A percentile compares a stretch with the other conserved stretches of the same genome.
Conservation (phyloP, 2,113 vertebrate genomes). For the Hyla sarda region DNA sequence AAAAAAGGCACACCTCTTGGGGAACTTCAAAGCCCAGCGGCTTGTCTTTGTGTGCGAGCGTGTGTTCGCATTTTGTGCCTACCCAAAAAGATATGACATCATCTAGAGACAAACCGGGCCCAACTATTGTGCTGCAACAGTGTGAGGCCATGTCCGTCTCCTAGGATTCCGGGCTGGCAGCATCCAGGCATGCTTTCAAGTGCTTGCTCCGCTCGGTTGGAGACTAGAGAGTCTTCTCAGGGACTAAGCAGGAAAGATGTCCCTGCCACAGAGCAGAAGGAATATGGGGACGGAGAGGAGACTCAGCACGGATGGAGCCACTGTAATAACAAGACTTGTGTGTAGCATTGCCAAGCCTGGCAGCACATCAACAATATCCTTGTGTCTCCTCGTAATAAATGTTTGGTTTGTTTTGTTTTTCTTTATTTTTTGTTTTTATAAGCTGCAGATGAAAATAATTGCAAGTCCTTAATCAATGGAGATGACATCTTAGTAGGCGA, state of each 20-base stretch:
- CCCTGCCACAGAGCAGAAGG: constrained; percentile 67
- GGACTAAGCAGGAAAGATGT: constrained; percentile 65
- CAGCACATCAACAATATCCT: constrained; percentile 53
- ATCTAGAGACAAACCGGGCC: constrained; percentile 75
- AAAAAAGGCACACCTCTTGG: constrained; percentile 80
- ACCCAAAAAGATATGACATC: constrained; percentile 84
- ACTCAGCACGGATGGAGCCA: constrained; percentile 52
- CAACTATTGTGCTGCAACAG: constrained; percentile 78
- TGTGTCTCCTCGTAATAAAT: constrained; percentile 35
- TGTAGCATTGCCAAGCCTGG: constrained; percentile 54
- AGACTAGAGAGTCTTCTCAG: constrained; percentile 64
- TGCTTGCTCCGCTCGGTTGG: constrained; percentile 80
- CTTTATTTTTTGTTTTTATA: constrained; percentile 46
- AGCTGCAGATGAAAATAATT: constrained; percentile 23
- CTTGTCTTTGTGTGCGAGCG: constrained; percentile 61
- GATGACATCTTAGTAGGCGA: constrained; percentile 31
- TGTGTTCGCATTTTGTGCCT: constrained; percentile 79
- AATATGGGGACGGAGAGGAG: constrained; percentile 65
- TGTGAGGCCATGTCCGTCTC: constrained; percentile 87
- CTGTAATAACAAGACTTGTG: constrained; percentile 48
- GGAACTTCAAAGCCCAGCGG: constrained; percentile 78
- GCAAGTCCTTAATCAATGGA: constrained; percentile 46
- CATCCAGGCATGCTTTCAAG: constrained; percentile 89
- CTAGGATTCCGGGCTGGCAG: constrained; percentile 82
- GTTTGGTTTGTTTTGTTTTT: no score